Evolutionary conservation across 1,140 invertebrate species (phyloP).

Genomic region (Drosophila pruinosa): DNA sequence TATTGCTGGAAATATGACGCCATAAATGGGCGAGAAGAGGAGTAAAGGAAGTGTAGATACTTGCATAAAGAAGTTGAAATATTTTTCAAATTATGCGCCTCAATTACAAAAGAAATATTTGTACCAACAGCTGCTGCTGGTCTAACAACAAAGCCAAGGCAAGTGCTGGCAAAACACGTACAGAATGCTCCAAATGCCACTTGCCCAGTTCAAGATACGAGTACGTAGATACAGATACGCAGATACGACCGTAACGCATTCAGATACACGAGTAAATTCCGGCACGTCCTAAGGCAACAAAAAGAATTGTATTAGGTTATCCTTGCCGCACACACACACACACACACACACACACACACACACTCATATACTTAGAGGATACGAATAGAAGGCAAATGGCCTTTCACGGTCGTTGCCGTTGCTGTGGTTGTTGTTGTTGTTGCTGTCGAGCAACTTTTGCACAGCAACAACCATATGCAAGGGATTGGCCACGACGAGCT

Average conservation of each 20-base stretch:
- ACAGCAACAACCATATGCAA: conserved; percentile 44
- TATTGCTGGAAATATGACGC: background rate
- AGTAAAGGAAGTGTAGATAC: background rate
- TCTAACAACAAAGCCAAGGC: conserved; percentile 12
- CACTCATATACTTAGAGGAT: conserved; percentile 10
- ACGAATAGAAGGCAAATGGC: conserved; percentile 66
- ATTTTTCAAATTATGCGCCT: conserved; percentile 29
- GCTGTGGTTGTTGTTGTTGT: conserved; percentile 35
- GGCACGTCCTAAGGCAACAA: conserved; percentile 73
- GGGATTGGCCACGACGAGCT: conserved; percentile 34
- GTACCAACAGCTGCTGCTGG: conserved; percentile 34
- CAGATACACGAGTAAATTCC: conserved; percentile 65
- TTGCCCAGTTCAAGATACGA: conserved; percentile 21
- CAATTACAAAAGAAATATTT: conserved; percentile 31
- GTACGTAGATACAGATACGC: conserved; percentile 16
- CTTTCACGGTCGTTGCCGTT: conserved; percentile 78
- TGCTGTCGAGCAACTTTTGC: conserved; percentile 56
- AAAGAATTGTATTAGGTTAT: conserved; percentile 77
- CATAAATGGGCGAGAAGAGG: background rate
- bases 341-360: conserved; percentile 16
- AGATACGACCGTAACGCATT: conserved; percentile 31
- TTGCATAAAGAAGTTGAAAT: background rate
- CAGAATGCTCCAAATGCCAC: conserved; percentile 27
- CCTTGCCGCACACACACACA: conserved; percentile 48
- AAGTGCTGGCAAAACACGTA: conserved; percentile 32